Evolutionary conservation across 2,113 vertebrate species (phyloP), one percentile per base, ranked within the genome.

Genomic region (Callopanchax toddi): DNA sequence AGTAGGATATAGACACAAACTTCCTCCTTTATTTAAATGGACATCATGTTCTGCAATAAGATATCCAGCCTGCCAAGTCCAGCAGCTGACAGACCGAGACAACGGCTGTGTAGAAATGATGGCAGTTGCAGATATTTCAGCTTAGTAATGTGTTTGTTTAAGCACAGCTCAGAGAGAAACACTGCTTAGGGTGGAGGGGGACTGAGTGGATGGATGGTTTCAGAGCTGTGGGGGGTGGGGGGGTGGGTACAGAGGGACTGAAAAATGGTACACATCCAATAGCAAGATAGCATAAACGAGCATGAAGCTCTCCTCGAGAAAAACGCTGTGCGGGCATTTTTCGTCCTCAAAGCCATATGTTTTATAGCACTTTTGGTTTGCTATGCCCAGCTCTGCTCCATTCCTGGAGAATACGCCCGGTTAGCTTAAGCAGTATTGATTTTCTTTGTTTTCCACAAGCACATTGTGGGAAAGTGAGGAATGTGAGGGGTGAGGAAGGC

Each of bases 81-180:
- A 66, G 16, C 52, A 74, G 44, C 60, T 81, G 85, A 79, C 70
- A 20, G 78, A 32, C 58, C 64, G 75, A 82, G 83, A 87, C 76
- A 76, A 71, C 36, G 53, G 63, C 58, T 15, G 61, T 7, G 17
- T 22, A 44, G 26, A 82, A 87, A 78, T 67, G 56, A 74, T 71
- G 15, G 44, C 53, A 66, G 73, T 81, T 74, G 77, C 82, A 78
- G 75, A 83, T 86, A 88, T 87, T 87, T 87, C 74, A 71, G 78
- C 78, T 84, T 77, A 78, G 81, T 82, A 84, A 83, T 86, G 81
- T 71, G 67, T 86, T 88, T 87, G 74, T 83, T 89, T 82, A 84
- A 79, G 69, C 39, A 6, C 68, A 50, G 46, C 46, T 49, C 34
- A 9, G 29, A 58, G 32, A 79, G 50, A 77, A 67, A 77, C 56